Evolutionary conservation across 2,797 vertebrate genomes (phyloP).

Genomic region (Microctenopoma lineatum): DNA sequence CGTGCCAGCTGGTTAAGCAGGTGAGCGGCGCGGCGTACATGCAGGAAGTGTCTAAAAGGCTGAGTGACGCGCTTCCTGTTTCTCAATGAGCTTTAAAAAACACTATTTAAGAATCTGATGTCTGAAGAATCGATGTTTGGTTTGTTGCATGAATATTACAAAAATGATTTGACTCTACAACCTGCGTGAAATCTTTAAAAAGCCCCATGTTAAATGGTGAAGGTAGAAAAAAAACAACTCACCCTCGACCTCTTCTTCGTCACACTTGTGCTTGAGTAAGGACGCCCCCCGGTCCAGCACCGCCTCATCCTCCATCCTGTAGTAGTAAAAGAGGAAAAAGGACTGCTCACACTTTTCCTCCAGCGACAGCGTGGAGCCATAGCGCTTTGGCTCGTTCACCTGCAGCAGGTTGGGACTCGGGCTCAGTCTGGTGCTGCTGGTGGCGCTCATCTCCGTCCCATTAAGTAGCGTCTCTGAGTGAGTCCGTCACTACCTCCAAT

Average conservation of each 20-base stretch:
- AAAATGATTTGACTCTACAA: neutral
- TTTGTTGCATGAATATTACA: too few relatives aligned
- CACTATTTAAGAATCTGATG: neutral
- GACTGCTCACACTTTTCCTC: conserved; percentile 97
- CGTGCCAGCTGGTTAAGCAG: conserved; percentile 45
- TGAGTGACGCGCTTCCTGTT: conserved; percentile 13
- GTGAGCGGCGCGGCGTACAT: conserved; percentile 16
- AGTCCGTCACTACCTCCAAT: neutral
- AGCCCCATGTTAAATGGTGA: too few relatives aligned
- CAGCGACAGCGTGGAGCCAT: conserved; percentile 87
- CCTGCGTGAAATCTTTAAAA: too few relatives aligned
- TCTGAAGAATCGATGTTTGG: too few relatives aligned
- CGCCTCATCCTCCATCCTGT: conserved; percentile 99
- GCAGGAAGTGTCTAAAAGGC: conserved; percentile 31
- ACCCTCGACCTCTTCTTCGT: conserved; percentile 98
- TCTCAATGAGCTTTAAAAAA: conserved; percentile 7
- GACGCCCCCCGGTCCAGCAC: conserved; percentile 97
- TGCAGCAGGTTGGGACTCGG: conserved; percentile 82
- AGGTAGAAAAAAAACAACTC: conserved; percentile 60
- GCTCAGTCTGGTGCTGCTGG: conserved; percentile 72
- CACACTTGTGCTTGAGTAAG: conserved; percentile 93
- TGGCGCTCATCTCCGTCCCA: conserved; percentile 68
- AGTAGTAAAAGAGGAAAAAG: conserved; percentile 99
- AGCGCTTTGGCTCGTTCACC: conserved; percentile 87
- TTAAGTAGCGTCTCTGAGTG: conserved; percentile 40